Base-by-base conservation (phyloP, 2,888 invertebrate species). In the Ptilodon capucinus region DNA sequence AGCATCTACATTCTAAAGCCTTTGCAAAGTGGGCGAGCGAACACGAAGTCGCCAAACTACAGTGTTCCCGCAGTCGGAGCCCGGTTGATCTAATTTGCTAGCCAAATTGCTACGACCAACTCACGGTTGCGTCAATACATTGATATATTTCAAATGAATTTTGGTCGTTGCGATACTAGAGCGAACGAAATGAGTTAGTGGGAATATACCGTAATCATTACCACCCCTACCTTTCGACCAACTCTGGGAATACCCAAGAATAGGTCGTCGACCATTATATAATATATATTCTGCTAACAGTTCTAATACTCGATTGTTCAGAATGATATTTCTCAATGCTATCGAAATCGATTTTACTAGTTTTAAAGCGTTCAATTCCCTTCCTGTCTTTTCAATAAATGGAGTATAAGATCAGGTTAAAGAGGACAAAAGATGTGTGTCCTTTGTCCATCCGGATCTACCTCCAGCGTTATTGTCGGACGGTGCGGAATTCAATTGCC, bases 11-110 rank as follows among this genome's bases (percentile, higher is more conserved):
- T 53, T 48, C 47, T 42, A 46, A 46, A 50, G 50, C 21, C 43
- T 40, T 58, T 28, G 44, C 42, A 18, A 35, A 35, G 14, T 45
- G 50, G 55, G 48, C 53, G 56, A 55, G 32, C 44, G 42, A 41
- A 44, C 43, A 42, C 35, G 35, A 32, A 52, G 42, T 17, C 46
- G 53, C 32, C 36, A 9, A 18, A 40, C 40, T 48, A 53, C 54
- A 46, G 39, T 49, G 39, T 25, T 4, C 32, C 48, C 50, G 14
- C 42, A 50, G 54, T 53, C 44, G 44, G 44, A 51, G 32, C 40
- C 57, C 46, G 48, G 45, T 51, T 60, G 64, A 64, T 64, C 52
- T 56, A 60, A 67, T 64, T 64, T 66, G 38, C 51, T 30, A 40
- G 34, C 40, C 40, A 63, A 63, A 60, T 64, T 64, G 49, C 49